Base-by-base conservation (phyloP, 2,888 invertebrate genomes). In the Ennomos erosarius region DNA sequence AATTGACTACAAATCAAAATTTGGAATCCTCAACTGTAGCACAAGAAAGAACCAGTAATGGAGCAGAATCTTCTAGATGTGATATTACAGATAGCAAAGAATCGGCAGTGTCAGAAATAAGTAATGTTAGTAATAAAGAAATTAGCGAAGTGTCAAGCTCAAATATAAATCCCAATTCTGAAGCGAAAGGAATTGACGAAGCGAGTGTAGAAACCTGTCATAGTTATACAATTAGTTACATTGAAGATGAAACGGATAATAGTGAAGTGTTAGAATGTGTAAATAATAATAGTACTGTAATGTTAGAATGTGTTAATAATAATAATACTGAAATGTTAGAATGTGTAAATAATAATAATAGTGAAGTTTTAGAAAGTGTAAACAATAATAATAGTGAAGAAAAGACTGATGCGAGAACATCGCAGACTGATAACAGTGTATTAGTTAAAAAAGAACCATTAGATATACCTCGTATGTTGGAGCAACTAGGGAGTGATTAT, bases 401-500 rank as follows among this genome's bases (percentile, higher is more conserved):
- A 38, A 37, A 6, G 0, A 26, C 35, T 9, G 44, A 42, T 34
- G n/a, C 11, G 13, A 48, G 4, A 44, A 5, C 44, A 1, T 26
- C 53, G 45, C 51, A 59, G 9, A 16, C n/a, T 38, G 33, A 50
- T 54, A 52, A 62, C 8, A 63, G 3, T 26, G 10, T n/a, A 8
- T 4, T 65, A 52, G 56, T 73, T 8, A 75, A 76, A 67, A 47
- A 55, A 9, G 75, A 79, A 47, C 52, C 63, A 6, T 58, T 68
- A 49, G 72, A 74, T 46, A 53, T 75, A 36, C 52, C 62, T 9
- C 39, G 53, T 12, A 56, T 75, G 42, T 68, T 87, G n/a, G 67
- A 77, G 12, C 69, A 74, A 3, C 64, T 86, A 10, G 85, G 85
- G 0, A 70, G 76, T 52, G 59, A 71, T n/a, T 83, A 67, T 59